Conservation (phyloP, 1,140 invertebrate species). For the Philotrypesis tridentata region DNA sequence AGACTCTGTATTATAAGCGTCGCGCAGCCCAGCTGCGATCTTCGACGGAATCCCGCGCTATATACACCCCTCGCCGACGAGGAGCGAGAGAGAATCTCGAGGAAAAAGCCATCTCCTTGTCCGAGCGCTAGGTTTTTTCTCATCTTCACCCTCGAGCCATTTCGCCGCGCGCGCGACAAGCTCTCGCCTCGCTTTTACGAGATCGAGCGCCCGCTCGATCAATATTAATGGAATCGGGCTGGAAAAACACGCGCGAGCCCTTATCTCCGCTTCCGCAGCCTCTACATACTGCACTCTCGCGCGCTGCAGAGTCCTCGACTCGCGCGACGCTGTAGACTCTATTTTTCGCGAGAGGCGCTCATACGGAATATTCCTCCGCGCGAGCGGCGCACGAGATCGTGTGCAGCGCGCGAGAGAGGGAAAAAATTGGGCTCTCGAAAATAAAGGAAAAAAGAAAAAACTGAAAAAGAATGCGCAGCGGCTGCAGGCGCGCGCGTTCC, state of each 20-base stretch:
- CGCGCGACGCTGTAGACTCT: no score
- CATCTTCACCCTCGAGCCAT: not conserved
- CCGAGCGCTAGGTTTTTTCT: not conserved
- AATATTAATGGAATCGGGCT: conserved; percentile 29
- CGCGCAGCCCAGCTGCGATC: no score
- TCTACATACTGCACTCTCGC: not conserved
- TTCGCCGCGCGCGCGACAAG: not conserved
- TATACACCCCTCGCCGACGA: no score
- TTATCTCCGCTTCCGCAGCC: not conserved
- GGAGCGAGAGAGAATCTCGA: not conserved
- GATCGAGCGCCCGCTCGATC: not conserved
- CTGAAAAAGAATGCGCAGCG: no score
- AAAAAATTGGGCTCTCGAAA: conserved; percentile 23
- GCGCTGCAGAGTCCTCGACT: no score
- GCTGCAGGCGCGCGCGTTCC: no score
- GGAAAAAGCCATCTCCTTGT: not conserved
- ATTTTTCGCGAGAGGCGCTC: no score
- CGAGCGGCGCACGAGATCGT: no score
- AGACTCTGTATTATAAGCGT: no score
- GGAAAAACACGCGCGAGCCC: not conserved
- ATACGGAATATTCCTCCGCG: no score
- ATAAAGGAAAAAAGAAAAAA: not conserved
- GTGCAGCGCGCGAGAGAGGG: not conserved
- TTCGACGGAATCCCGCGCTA: no score
- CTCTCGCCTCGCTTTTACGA: conserved; percentile 6